Evolutionary conservation across 2,888 invertebrate genomes (phyloP), one percentile per base, ranked within the genome.

Genomic region (Criorhina ranunculi): DNA sequence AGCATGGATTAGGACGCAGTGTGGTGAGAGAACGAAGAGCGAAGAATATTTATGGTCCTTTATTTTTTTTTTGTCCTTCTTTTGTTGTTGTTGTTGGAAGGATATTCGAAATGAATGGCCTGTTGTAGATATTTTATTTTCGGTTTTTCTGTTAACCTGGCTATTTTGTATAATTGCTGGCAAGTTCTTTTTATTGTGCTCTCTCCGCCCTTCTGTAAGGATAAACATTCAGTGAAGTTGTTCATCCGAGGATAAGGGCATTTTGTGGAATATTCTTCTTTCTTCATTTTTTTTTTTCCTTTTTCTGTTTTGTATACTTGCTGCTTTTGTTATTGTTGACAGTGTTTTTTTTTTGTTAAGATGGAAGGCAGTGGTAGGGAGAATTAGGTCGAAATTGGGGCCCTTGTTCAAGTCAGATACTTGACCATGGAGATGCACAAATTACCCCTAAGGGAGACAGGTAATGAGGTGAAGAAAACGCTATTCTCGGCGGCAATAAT

Each of bases 391-490:
- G 57, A 40, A 77, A 70, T 70, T 67, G 60, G 33, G 67, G 49
- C 59, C 60, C 60, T 75, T 75, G 37, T 46, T 62, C 31, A 9
- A 53, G 51, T 19, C 33, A 49, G 49, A 60, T 60, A 82, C 72
- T 83, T 83, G 83, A 83, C 83, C 83, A 59, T 83, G 73, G 17
- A 24, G 72, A 75, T 79, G 67, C 79, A 83, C 37, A 79, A 73
- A 83, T 83, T 83, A 75, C 57, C 82, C 79, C 51, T 49, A 35
- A 57, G 83, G 73, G 64, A 57, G 64, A 9, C 49, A 75, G 73
- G 73, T 83, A 83, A 83, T 83, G 83, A 83, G 67, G 83, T 79
- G 73, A 69, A 83, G 62, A 55, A 62, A 67, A 33, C 31, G 72
- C 31, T 82, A 40, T 82, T 42, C 72, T 72, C 66, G 57, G 49